A percentile compares a stretch with the other conserved stretches of the same genome.
phyloP scores from a whole-genome alignment of 2,797 vertebrate species.

The Platyrinchus mystaceus region DNA sequence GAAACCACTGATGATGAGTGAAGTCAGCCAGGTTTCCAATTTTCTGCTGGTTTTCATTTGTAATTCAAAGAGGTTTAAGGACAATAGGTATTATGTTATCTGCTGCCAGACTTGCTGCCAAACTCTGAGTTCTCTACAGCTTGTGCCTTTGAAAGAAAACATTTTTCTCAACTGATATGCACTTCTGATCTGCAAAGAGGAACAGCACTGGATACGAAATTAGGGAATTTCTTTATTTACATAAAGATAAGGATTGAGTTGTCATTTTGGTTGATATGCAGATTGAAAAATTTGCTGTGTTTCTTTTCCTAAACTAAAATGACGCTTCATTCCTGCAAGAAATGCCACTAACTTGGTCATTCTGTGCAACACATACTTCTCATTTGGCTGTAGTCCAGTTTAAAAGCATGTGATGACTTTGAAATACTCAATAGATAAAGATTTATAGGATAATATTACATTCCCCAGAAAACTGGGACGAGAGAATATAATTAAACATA shows the following conservation, averaged over 20 bases:
- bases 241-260: background rate
- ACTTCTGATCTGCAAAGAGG: background rate
- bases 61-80: slow-evolving; percentile 16
- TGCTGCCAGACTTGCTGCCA: background rate
- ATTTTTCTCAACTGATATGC: background rate
- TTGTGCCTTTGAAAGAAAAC: background rate
- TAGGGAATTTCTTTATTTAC: background rate
- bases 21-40: background rate
- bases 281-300: background rate
- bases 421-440: background rate
- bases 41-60: slow-evolving; percentile 28
- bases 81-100: background rate
- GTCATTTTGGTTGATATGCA: background rate
- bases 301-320: background rate
- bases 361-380: background rate
- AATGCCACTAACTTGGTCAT: background rate
- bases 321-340: background rate
- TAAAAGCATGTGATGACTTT: background rate
- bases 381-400: background rate
- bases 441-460: background rate
- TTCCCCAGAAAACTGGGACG: background rate
- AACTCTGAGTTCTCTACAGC: background rate
- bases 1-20: background rate
- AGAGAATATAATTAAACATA: background rate
- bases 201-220: background rate